Evolutionary conservation across 2,888 invertebrate genomes (phyloP).

Genomic region (Melinaea menophilus): DNA sequence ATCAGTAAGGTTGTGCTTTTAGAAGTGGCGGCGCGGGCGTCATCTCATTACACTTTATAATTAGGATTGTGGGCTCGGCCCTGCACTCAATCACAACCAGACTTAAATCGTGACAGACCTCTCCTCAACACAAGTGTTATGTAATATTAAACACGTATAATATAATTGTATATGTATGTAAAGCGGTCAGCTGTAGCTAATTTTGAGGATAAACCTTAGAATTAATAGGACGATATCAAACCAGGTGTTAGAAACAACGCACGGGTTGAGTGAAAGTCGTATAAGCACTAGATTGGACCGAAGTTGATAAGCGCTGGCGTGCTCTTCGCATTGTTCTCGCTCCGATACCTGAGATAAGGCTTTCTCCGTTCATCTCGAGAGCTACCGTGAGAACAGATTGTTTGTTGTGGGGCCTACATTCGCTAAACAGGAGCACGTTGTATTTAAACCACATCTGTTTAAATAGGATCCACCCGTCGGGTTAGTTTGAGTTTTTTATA

Average conservation of each 20-base stretch:
- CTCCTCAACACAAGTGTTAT: conserved; percentile 60
- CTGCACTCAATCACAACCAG: conserved; percentile 70
- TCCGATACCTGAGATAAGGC: conserved; percentile 72
- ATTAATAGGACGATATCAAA: conserved; percentile 54
- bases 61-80: conserved; percentile 67
- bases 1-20: conserved; percentile 9
- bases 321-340: conserved; percentile 72
- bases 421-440: conserved; percentile 54
- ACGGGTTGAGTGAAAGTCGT: conserved; percentile 62
- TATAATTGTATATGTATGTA: conserved; percentile 32
- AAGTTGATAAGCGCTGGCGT: conserved; percentile 68
- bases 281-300: conserved; percentile 62
- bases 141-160: conserved; percentile 61
- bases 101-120: conserved; percentile 55
- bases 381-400: conserved; percentile 70
- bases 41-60: conserved; percentile 74
- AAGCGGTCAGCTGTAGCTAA: conserved; percentile 41
- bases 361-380: conserved; percentile 62
- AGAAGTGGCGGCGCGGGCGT: conserved; percentile 40
- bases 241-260: conserved; percentile 52
- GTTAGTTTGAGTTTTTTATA: background rate
- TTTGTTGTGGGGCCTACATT: conserved; percentile 55
- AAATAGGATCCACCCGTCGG: conserved; percentile 17
- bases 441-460: conserved; percentile 40
- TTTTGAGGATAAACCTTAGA: conserved; percentile 24